phyloP scores from a whole-genome alignment of 1,140 invertebrate genomes.

The Pogonomyrmex californicus region DNA sequence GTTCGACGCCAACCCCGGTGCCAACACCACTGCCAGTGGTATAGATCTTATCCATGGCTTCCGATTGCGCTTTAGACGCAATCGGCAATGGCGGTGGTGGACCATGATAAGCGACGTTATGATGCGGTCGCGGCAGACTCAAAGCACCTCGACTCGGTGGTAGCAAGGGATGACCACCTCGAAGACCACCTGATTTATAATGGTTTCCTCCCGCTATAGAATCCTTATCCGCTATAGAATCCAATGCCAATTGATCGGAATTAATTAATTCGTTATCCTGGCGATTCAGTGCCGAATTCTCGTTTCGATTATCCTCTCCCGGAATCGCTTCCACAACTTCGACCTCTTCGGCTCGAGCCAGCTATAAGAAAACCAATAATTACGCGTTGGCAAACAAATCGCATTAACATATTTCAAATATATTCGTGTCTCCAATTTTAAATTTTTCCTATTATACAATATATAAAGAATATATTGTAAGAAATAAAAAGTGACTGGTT shows the following conservation, averaged over 20 bases:
- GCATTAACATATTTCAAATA: too few species aligned
- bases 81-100: constrained; percentile 89
- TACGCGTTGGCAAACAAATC: not conserved
- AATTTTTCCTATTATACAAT: not conserved
- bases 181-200: constrained; percentile 87
- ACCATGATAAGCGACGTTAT: constrained; percentile 90
- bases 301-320: constrained; percentile 87
- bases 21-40: constrained; percentile 80
- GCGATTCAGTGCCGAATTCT: constrained; percentile 78
- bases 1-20: constrained; percentile 87
- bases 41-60: constrained; percentile 89
- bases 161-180: constrained; percentile 88
- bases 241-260: constrained; percentile 90
- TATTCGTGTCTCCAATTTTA: not conserved
- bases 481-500: not conserved
- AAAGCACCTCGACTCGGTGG: constrained; percentile 86
- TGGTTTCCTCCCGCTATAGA: constrained; percentile 77
- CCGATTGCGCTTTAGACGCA: constrained; percentile 80
- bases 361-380: constrained; percentile 81
- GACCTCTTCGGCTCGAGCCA: constrained; percentile 88
- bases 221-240: constrained; percentile 89
- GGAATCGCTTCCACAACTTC: constrained; percentile 89
- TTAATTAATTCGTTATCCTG: constrained; percentile 81
- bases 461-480: not conserved
- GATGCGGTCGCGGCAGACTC: constrained; percentile 85